phyloP scores from a whole-genome alignment of 1,140 invertebrate species.

The Plodia interpunctella region DNA sequence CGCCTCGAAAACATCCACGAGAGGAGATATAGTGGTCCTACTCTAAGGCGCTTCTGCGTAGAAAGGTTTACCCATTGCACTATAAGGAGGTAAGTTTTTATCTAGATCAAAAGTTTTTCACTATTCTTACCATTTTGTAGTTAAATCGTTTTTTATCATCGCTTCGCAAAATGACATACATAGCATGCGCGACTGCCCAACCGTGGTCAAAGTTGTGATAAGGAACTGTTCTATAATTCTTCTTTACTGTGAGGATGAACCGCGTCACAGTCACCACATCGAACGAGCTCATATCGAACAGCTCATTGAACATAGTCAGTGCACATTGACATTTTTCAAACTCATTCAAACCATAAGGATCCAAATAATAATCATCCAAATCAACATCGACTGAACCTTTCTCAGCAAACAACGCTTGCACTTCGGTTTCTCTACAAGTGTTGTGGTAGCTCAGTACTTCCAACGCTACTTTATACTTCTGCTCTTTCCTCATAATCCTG shows the following conservation, averaged over 20 bases:
- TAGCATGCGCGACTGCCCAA: constrained; percentile 90
- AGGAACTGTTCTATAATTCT: constrained; percentile 89
- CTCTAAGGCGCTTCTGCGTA: too few species aligned
- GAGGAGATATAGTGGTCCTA: too few species aligned
- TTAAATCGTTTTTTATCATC: constrained; percentile 40
- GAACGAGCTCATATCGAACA: constrained; percentile 81
- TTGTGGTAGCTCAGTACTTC: constrained; percentile 92
- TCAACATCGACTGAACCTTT: constrained; percentile 40
- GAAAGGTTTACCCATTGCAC: too few species aligned
- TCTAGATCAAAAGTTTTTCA: constrained; percentile 10
- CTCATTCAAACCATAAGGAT: constrained; percentile 82
- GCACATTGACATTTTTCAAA: constrained; percentile 83
- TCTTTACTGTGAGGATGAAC: constrained; percentile 88
- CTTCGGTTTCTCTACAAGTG: constrained; percentile 85
- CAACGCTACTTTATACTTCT: constrained; percentile 89
- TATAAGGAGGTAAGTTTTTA: too few species aligned
- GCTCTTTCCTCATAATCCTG: constrained; percentile 88
- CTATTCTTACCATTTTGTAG: constrained; percentile 53
- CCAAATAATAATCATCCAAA: constrained; percentile 83
- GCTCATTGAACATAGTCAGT: constrained; percentile 88
- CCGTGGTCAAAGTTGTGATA: constrained; percentile 94
- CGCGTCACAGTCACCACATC: constrained; percentile 80
- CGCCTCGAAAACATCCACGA: too few species aligned
- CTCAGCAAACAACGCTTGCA: constrained; percentile 57
- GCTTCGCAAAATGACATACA: constrained; percentile 86